Evolutionary conservation across 2,888 invertebrate genomes (phyloP).

Genomic region (Nebria brevicollis): DNA sequence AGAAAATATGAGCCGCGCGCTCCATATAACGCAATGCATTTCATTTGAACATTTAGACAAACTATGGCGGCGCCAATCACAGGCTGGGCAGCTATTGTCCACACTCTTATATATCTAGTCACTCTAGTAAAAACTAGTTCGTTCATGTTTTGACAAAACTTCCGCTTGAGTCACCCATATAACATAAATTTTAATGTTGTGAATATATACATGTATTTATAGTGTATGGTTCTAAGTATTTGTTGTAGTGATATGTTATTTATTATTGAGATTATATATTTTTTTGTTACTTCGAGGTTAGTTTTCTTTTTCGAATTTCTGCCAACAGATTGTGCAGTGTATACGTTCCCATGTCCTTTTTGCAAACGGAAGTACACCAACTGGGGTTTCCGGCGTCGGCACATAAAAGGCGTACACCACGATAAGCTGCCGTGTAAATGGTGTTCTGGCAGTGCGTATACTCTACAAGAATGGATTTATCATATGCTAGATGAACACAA

Average conservation of each 20-base stretch:
- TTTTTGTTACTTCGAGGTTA: slow-evolving; percentile 31
- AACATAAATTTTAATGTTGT: slow-evolving; percentile 18
- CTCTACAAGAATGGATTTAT: slow-evolving; percentile 70
- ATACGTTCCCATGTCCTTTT: slow-evolving; percentile 71
- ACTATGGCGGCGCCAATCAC: too few relatives aligned
- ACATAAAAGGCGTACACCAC: slow-evolving; percentile 70
- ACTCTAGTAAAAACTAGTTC: too few relatives aligned
- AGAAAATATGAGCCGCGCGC: too few relatives aligned
- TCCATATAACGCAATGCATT: too few relatives aligned
- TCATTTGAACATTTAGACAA: too few relatives aligned
- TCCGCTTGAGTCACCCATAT: too few relatives aligned
- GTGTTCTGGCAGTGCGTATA: slow-evolving; percentile 66
- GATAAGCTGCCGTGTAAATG: slow-evolving; percentile 68
- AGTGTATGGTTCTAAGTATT: slow-evolving; percentile 27
- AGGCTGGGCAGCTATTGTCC: too few relatives aligned
- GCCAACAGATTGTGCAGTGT: slow-evolving; percentile 34
- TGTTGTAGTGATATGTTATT: slow-evolving; percentile 36
- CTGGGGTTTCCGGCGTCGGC: slow-evolving; percentile 72
- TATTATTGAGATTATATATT: slow-evolving; percentile 21
- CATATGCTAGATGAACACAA: slow-evolving; percentile 70
- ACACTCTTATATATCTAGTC: too few relatives aligned
- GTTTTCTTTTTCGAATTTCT: slow-evolving; percentile 11
- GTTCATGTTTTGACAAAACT: too few relatives aligned
- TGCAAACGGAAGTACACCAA: slow-evolving; percentile 72
- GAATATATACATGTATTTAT: slow-evolving; percentile 21